phyloP scores from a whole-genome alignment of 2,113 vertebrate species.

The Chionodraco myersi region DNA sequence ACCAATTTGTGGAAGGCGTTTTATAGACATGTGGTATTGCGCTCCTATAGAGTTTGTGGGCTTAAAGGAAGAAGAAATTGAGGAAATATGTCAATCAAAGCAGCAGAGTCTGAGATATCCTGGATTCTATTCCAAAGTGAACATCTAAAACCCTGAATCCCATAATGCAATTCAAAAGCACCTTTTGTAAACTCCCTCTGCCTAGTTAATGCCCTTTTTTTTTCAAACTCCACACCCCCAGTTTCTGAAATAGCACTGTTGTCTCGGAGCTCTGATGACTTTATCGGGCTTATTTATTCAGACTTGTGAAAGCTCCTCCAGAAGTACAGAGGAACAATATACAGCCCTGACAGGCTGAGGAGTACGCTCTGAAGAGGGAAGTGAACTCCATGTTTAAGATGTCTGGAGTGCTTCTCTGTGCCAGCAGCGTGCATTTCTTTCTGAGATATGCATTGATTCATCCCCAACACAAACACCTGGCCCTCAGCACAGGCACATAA shows the following conservation, averaged over 20 bases:
- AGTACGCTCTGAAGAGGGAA: background rate
- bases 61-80: background rate
- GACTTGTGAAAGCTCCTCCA: background rate
- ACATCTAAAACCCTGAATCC: background rate
- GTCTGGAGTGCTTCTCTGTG: constrained; percentile 17
- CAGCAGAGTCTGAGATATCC: background rate
- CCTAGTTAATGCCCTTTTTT: background rate
- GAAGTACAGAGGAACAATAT: background rate
- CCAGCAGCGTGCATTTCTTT: constrained; percentile 7
- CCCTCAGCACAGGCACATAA: constrained; percentile 1
- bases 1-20: background rate
- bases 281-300: background rate
- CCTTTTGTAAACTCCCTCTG: background rate
- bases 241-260: background rate
- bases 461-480: constrained; percentile 15
- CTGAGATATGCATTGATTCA: constrained; percentile 13
- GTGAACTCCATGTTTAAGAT: too few relatives aligned
- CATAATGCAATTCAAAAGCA: background rate
- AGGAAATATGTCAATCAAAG: background rate
- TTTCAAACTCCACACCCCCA: background rate
- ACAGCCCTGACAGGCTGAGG: background rate
- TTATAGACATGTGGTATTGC: background rate
- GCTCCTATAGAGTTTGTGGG: too few relatives aligned
- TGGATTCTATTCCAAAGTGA: background rate
- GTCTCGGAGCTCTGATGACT: background rate